Evolutionary conservation across 1,140 invertebrate species (phyloP).

Genomic region (Lanistes nyassanus): DNA sequence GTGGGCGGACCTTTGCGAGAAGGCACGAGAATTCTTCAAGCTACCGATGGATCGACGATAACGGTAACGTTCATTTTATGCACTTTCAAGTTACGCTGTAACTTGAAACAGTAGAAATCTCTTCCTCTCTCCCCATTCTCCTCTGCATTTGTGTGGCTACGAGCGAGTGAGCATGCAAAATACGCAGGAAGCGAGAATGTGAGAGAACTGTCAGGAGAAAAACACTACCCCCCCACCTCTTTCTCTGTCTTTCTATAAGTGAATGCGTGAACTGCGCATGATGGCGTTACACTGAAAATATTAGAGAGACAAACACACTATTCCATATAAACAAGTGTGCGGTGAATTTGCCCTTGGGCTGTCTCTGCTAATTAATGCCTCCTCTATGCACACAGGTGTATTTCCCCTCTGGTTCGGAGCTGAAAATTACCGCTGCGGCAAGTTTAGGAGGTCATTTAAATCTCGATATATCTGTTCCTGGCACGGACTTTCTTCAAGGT

Average conservation of each 20-base stretch:
- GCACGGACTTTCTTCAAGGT: background rate
- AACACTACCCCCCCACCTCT: too few relatives aligned
- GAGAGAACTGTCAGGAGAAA: too few relatives aligned
- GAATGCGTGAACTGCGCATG: too few relatives aligned
- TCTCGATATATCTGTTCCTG: constrained; percentile 3
- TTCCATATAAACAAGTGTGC: background rate
- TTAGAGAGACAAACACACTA: background rate
- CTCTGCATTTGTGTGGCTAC: too few relatives aligned
- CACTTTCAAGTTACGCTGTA: too few relatives aligned
- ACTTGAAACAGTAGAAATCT: background rate
- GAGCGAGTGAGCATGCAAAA: too few relatives aligned
- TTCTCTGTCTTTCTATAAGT: too few relatives aligned
- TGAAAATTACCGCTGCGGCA: background rate
- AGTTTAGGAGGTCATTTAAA: background rate
- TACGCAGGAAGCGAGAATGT: too few relatives aligned
- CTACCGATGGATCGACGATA: background rate
- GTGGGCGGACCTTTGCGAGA: background rate
- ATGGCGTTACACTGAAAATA: background rate
- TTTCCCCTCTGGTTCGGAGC: constrained; percentile 20
- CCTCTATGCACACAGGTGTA: constrained; percentile 8
- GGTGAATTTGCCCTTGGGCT: background rate
- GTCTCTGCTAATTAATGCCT: background rate
- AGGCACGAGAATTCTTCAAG: background rate
- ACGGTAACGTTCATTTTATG: background rate
- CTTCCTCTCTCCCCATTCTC: background rate